A percentile compares a stretch with the other conserved stretches of the same genome.
Conservation (phyloP, 2,113 vertebrate genomes). For the Naja naja region DNA sequence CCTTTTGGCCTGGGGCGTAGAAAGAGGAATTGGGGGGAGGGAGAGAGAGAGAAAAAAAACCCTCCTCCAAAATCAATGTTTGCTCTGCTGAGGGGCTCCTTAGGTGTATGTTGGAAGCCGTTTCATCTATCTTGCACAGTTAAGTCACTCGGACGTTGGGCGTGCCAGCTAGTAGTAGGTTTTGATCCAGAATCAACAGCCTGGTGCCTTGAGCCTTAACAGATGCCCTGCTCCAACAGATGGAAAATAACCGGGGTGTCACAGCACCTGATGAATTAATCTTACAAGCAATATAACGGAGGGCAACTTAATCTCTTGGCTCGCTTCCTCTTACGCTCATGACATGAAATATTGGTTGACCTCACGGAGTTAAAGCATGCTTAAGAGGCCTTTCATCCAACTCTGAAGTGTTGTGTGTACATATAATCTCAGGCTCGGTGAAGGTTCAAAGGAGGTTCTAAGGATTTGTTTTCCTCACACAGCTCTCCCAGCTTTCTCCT, state of each 20-base stretch:
- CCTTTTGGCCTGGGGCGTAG: conserved; percentile 62
- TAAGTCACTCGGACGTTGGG: conserved; percentile 63
- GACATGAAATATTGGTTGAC: background rate
- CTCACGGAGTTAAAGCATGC: background rate
- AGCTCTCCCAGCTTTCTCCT: background rate
- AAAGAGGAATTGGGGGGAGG: conserved; percentile 36
- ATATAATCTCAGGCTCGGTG: background rate
- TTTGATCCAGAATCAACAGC: conserved; percentile 73
- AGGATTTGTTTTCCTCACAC: background rate
- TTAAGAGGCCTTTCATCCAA: background rate
- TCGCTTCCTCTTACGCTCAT: background rate
- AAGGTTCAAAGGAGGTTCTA: background rate
- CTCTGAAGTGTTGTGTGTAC: background rate
- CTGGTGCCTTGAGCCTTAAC: conserved; percentile 56
- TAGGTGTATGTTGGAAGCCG: conserved; percentile 77
- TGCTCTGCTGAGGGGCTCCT: conserved; percentile 76
- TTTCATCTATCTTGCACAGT: conserved; percentile 73
- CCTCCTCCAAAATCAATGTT: conserved; percentile 76
- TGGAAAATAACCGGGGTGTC: conserved; percentile 52
- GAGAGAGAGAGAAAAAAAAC: background rate
- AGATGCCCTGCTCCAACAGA: conserved; percentile 39
- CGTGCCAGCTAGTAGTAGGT: conserved; percentile 63
- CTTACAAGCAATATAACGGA: conserved; percentile 25
- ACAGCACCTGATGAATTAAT: conserved; percentile 32
- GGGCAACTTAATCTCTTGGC: background rate